phyloP scores from a whole-genome alignment of 2,113 vertebrate genomes.

The Rhinopithecus roxellana region DNA sequence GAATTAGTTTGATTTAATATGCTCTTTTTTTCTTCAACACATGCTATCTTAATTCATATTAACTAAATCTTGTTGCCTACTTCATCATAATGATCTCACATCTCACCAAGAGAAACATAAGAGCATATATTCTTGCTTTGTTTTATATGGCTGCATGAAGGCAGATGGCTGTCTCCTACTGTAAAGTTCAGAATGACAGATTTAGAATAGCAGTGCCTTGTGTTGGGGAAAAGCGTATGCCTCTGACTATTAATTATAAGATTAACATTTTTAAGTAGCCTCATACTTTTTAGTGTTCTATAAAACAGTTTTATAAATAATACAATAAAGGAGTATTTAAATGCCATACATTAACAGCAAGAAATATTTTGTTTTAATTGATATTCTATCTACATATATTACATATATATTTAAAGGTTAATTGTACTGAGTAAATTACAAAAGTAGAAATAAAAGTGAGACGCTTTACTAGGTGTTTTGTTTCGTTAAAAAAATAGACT shows the following conservation, averaged over 20 bases:
- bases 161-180: constrained; percentile 81
- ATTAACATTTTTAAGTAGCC: constrained; percentile 84
- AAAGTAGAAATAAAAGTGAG: constrained; percentile 69
- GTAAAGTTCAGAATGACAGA: constrained; percentile 81
- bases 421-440: constrained; percentile 68
- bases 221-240: constrained; percentile 51
- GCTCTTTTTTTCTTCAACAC: constrained; percentile 20
- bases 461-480: constrained; percentile 52
- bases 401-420: constrained; percentile 78
- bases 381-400: constrained; percentile 68
- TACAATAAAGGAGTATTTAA: constrained; percentile 77
- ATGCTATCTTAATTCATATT: constrained; percentile 48
- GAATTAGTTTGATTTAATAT: constrained; percentile 40
- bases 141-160: constrained; percentile 54
- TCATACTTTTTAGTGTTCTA: constrained; percentile 74
- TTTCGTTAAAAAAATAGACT: neutral
- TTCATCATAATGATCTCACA: constrained; percentile 45
- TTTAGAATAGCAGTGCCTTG: constrained; percentile 78
- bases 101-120: neutral
- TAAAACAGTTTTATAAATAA: constrained; percentile 80
- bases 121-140: constrained; percentile 44
- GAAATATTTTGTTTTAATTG: constrained; percentile 75
- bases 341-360: constrained; percentile 76
- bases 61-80: constrained; percentile 1
- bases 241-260: constrained; percentile 82